Percentiles rank a stretch among this genome's conserved stretches.
Conservation (phyloP, 2,113 vertebrate genomes). For the Mesitornis unicolor region DNA sequence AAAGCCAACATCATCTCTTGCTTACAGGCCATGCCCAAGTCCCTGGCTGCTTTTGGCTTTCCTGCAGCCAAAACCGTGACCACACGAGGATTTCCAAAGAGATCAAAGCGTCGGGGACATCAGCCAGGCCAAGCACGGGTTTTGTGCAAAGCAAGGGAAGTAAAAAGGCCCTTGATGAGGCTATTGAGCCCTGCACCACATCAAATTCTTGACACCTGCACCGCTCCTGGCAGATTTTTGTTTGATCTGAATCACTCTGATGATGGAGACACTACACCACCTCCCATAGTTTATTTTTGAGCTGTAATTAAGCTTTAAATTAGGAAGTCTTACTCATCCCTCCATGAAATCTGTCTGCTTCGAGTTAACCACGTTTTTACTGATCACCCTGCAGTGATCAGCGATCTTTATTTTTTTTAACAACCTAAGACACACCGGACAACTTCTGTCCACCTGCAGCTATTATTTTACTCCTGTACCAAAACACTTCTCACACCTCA, state of each 20-base stretch:
- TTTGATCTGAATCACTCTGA: not conserved
- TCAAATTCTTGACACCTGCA: not conserved
- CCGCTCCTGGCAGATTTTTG: fast-evolving
- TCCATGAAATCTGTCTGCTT: not conserved
- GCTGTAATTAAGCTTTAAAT: not conserved
- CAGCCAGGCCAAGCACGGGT: fast-evolving
- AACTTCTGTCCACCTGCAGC: too few relatives aligned
- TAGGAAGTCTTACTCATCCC: not conserved
- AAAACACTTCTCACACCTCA: fast-evolving
- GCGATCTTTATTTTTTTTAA: not conserved
- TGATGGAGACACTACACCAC: not conserved
- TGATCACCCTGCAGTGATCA: too few relatives aligned
- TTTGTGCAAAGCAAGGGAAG: not conserved
- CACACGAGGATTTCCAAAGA: not conserved
- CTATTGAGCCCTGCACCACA: fast-evolving
- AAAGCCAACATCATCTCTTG: not conserved
- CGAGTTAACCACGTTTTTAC: not conserved
- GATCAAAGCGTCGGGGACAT: not conserved
- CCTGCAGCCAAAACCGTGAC: not conserved
- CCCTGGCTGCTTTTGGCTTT: not conserved
- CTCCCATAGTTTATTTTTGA: fast-evolving
- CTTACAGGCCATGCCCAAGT: fast-evolving
- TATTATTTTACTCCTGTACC: fast-evolving
- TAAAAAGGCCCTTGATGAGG: fast-evolving
- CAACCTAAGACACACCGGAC: fast-evolving